Evolutionary conservation across 2,113 vertebrate genomes (phyloP).

Genomic region (Pangasianodon hypophthalmus): DNA sequence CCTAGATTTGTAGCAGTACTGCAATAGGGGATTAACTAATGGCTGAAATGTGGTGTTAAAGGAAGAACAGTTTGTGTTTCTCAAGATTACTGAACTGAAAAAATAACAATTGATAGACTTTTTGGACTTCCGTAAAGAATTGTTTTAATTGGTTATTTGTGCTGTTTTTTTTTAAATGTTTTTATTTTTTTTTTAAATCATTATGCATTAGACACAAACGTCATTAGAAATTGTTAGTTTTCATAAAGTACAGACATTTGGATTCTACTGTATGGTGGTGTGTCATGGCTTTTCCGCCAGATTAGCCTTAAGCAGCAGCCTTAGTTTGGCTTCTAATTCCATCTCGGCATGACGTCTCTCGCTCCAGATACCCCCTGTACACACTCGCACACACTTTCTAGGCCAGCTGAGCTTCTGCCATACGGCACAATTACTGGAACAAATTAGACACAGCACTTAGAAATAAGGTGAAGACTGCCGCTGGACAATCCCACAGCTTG

Average conservation of each 20-base stretch:
- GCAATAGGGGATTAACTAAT: not conserved
- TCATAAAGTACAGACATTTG: not conserved
- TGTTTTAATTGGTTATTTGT: not conserved
- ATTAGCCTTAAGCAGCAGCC: not conserved
- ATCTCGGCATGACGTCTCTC: not conserved
- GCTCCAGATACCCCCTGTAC: slow-evolving; percentile 3
- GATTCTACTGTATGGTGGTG: not conserved
- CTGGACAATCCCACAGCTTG: slow-evolving; percentile 35
- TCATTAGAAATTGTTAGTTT: not conserved
- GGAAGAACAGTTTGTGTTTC: not conserved
- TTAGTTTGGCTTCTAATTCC: not conserved
- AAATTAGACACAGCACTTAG: slow-evolving; percentile 40
- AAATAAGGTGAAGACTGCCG: slow-evolving; percentile 23
- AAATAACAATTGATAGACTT: not conserved
- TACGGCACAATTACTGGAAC: slow-evolving; percentile 41
- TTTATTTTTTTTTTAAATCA: too few relatives aligned
- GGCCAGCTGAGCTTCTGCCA: slow-evolving; percentile 26
- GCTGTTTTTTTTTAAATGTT: not conserved
- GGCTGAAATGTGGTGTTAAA: not conserved
- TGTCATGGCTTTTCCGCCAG: not conserved
- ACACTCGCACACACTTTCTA: slow-evolving; percentile 4
- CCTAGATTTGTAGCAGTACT: not conserved
- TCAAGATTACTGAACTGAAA: not conserved
- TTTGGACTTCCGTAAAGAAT: not conserved
- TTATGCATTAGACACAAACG: not conserved